Base-by-base conservation (phyloP, 92 coral and sea anemone genomes). In the Epizoanthus stellaris region DNA sequence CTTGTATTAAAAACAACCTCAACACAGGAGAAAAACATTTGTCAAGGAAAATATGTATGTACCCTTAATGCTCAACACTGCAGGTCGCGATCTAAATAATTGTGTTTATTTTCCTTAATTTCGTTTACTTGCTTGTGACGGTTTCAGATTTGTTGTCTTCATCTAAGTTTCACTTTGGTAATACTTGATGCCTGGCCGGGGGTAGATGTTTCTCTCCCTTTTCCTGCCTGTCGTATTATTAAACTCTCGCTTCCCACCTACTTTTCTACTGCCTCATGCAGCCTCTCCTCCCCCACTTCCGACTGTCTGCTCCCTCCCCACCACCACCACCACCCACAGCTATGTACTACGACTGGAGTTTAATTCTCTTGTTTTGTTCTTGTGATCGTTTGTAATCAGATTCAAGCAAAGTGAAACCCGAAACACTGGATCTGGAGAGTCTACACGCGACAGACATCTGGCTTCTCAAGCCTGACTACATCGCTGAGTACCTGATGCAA, bases 401-500 rank as follows among this genome's bases (percentile, higher is more conserved):
- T 82, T 86, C 89, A 59, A 85, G 85, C 67, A 89, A 90, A 77
- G 67, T 80, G 85, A 89, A 90, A 77, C 86, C 85, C 63, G 90
- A 85, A 36, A 85, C 85, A n/a, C 77, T 93, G 16, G 94, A 94
- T 74, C 85, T 96, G 59, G 87, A 65, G 9, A 47, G 73, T 40
- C 90, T 96, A 5, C 92, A 91, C 56, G 47, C 42, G 5, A 92
- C 89, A 47, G 90, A 89, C 12, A 81, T 96, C 39, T 88, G 90
- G 91, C 87, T 92, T 36, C 89, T 96, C 34, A 92, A 90, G 70
- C 95, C 99, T 23, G 99, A 96, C 59, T 96, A 92, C 90, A 94
- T 96, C 57, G 96, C 96, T 54, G 98, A 94, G 82, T 96, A 87
- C 74, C 90, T 96, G 74, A 96, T 92, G 93, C 95, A 94, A 64